Conservation (phyloP, 2,113 vertebrate genomes). For the Euleptes europaea region DNA sequence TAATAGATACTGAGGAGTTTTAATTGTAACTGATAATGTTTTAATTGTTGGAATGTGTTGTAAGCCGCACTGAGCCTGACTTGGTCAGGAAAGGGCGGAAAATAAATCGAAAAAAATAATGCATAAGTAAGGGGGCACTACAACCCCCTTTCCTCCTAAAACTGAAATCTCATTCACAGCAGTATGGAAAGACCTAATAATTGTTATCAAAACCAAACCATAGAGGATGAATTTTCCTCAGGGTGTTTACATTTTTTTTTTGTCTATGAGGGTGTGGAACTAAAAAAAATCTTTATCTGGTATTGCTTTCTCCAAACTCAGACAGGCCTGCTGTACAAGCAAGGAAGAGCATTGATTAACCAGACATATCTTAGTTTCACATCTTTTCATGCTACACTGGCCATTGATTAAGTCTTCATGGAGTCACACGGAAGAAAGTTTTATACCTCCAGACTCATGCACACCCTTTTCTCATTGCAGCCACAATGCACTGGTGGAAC, state of each 20-base stretch:
- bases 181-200: slow-evolving; percentile 4
- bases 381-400: slow-evolving; percentile 5
- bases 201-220: not conserved
- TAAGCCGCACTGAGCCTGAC: too few relatives aligned
- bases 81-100: too few relatives aligned
- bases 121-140: too few relatives aligned
- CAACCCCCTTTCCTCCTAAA: not conserved
- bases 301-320: slow-evolving; percentile 1
- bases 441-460: too few relatives aligned
- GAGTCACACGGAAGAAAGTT: not conserved
- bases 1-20: too few relatives aligned
- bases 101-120: too few relatives aligned
- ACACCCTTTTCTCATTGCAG: too few relatives aligned
- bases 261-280: not conserved
- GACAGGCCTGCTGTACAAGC: slow-evolving; percentile 41
- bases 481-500: too few relatives aligned
- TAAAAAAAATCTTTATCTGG: not conserved
- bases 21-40: too few relatives aligned
- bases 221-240: not conserved
- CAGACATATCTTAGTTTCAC: not conserved
- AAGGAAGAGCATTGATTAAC: slow-evolving; percentile 2
- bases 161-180: not conserved
- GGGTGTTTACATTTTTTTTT: not conserved
- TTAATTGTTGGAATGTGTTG: too few relatives aligned
- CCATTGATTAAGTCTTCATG: slow-evolving; percentile 25